phyloP scores from a whole-genome alignment of 30 jellyfish, hydroid and myxozoan species.

The Pelagia noctiluca region DNA sequence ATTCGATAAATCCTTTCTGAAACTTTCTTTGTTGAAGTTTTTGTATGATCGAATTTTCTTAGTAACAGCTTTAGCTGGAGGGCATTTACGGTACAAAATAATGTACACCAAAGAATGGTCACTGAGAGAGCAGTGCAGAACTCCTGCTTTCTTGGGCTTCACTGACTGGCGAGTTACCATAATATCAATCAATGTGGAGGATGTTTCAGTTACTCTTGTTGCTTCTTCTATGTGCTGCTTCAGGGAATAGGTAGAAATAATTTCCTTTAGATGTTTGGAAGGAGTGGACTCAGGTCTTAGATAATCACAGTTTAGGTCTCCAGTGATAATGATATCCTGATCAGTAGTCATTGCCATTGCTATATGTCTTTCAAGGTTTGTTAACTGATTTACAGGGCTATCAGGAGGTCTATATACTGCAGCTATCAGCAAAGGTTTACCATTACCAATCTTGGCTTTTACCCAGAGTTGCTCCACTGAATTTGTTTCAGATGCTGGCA shows the following conservation, averaged over 20 bases:
- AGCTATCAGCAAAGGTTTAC: conserved; percentile 14
- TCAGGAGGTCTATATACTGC: conserved; percentile 16
- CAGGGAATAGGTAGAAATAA: conserved; percentile 3
- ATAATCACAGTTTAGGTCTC: conserved; percentile 4
- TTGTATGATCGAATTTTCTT: too few relatives aligned
- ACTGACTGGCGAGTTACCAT: conserved; percentile 21
- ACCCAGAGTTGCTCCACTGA: conserved; percentile 20
- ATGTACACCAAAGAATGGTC: neutral
- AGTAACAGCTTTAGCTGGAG: too few relatives aligned
- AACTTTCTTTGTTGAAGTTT: too few relatives aligned
- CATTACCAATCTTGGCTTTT: conserved; percentile 9
- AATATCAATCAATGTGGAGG: conserved; percentile 17
- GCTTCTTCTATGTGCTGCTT: neutral
- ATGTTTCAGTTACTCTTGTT: conserved; percentile 20
- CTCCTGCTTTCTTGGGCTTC: conserved; percentile 30
- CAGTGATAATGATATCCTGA: neutral
- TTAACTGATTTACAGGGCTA: conserved; percentile 10
- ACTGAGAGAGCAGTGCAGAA: conserved; percentile 23
- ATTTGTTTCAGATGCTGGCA: conserved; percentile 18
- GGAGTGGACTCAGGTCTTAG: conserved; percentile 15
- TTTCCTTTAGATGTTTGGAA: conserved; percentile 20
- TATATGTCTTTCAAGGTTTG: conserved; percentile 12
- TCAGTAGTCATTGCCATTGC: neutral
- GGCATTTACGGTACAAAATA: conserved; percentile 9
- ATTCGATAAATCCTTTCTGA: too few relatives aligned